These are phyloP conservation scores for Scylla paramamosain DNA, from an alignment of 1,140 invertebrate genomes.

Conservation along the genomic window DNA sequence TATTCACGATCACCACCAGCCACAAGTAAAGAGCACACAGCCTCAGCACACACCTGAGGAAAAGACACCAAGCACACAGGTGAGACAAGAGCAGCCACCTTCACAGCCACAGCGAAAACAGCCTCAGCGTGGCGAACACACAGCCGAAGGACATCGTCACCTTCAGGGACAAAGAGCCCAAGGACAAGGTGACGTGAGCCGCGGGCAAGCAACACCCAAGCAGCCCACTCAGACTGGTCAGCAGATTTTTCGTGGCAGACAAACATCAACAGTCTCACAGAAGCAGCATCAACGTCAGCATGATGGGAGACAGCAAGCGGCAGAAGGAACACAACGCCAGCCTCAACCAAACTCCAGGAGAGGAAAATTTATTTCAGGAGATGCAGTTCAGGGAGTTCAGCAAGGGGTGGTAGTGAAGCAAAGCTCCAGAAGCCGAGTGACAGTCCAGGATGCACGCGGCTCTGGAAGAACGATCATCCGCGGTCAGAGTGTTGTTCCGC, in stretches of 20 bases:
- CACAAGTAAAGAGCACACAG: too few relatives aligned
- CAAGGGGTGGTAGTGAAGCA: background rate
- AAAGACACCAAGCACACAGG: too few relatives aligned
- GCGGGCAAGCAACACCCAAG: background rate
- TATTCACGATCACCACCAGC: background rate
- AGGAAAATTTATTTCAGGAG: conserved; percentile 24
- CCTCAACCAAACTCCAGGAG: background rate
- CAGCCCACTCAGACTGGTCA: background rate
- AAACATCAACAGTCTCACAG: background rate
- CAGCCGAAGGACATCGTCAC: background rate
- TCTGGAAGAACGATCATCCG: background rate
- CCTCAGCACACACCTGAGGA: too few relatives aligned
- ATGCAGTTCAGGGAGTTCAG: background rate
- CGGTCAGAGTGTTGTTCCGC: background rate
- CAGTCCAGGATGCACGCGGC: background rate
- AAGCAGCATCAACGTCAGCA: background rate
- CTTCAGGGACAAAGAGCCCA: background rate
- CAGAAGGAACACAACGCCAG: background rate
- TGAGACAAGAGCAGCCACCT: too few relatives aligned
- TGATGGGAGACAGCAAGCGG: background rate
- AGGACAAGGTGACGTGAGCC: background rate
- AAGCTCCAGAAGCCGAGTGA: background rate
- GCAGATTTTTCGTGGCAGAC: background rate
- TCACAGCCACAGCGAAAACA: too few relatives aligned
- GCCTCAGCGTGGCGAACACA: background rate